These are phyloP conservation scores for Apamea sordens DNA, from an alignment of 2,888 invertebrate genomes.

Conservation along the genomic window DNA sequence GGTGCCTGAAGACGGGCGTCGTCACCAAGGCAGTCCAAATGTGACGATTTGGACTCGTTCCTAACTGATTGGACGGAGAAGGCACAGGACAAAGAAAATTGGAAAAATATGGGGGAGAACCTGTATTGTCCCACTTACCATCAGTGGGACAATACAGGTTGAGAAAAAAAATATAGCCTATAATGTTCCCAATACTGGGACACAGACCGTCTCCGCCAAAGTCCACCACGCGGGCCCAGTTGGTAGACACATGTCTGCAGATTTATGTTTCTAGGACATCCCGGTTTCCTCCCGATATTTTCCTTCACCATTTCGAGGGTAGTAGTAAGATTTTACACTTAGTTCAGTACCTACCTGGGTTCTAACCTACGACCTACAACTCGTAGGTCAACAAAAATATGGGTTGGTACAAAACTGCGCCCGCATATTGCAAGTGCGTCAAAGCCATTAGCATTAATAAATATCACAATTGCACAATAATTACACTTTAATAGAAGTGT, in stretches of 20 bases:
- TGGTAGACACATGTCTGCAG: no score
- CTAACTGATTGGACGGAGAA: no score
- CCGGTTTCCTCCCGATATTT: not conserved
- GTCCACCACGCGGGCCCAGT: not conserved
- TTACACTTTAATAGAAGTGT: constrained; percentile 17
- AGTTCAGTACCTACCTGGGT: not conserved
- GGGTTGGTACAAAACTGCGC: not conserved
- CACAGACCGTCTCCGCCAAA: not conserved
- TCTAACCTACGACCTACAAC: not conserved
- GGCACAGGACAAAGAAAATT: no score
- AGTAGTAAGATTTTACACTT: no score
- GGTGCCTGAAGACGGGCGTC: no score
- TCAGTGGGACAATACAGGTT: no score
- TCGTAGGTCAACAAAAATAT: not conserved
- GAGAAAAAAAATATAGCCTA: no score
- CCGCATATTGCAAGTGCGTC: constrained; percentile 5
- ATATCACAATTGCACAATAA: constrained; percentile 27
- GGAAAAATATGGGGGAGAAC: no score
- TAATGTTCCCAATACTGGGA: not conserved
- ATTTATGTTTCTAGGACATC: not conserved
- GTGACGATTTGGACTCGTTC: no score
- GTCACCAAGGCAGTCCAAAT: no score
- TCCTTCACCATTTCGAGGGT: not conserved
- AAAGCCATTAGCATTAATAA: constrained; percentile 34
- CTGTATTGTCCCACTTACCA: no score